Evolutionary conservation across 64 coral and sea anemone genomes (phyloP).

Genomic region (Actinia equina): DNA sequence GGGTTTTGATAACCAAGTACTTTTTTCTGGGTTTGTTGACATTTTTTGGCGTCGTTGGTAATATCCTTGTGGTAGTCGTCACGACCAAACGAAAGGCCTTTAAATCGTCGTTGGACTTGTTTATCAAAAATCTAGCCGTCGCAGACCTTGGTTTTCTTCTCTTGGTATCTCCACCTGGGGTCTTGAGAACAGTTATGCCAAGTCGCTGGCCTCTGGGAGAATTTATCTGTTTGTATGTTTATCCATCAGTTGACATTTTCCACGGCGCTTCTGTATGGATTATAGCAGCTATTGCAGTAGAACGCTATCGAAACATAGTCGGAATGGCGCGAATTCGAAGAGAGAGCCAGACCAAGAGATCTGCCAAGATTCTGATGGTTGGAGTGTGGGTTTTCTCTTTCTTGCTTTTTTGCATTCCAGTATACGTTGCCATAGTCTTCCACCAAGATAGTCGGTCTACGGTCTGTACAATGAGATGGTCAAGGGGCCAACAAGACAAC

Average conservation of each 20-base stretch:
- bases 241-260: slow-evolving; percentile 19
- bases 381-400: not conserved
- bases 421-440: not conserved
- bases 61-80: slow-evolving; percentile 21
- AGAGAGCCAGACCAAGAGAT: not conserved
- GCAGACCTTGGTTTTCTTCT: slow-evolving; percentile 32
- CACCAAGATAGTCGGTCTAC: not conserved
- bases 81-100: slow-evolving; percentile 17
- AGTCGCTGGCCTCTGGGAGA: slow-evolving; percentile 28
- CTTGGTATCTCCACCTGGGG: not conserved
- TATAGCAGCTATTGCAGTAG: slow-evolving; percentile 22
- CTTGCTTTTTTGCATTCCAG: slow-evolving; percentile 18
- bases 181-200: not conserved
- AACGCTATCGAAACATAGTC: slow-evolving; percentile 21
- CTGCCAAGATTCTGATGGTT: not conserved
- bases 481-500: not conserved
- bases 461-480: not conserved
- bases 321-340: slow-evolving; percentile 14
- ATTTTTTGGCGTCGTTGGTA: slow-evolving; percentile 22
- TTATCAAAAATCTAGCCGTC: slow-evolving; percentile 34
- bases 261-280: slow-evolving; percentile 39
- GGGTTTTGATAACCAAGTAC: slow-evolving; percentile 6
- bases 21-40: not conserved
- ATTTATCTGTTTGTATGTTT: slow-evolving; percentile 25
- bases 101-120: slow-evolving; percentile 10